Evolutionary conservation across 1,140 invertebrate species (phyloP), one percentile per base, ranked within the genome.

Genomic region (Drosophila burlai): DNA sequence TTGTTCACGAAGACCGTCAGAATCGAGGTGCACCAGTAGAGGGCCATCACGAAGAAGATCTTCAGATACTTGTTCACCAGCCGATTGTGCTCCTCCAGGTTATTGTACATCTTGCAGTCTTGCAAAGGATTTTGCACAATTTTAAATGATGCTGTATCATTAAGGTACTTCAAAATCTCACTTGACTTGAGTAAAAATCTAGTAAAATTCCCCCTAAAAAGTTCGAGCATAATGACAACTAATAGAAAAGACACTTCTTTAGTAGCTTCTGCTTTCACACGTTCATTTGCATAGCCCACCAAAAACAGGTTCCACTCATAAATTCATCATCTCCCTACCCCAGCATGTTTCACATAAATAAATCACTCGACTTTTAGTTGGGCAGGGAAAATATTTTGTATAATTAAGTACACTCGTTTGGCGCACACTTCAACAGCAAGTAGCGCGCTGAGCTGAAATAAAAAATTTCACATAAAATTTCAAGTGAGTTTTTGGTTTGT

Each of bases 1-100:
- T 98, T 98, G 91, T 98, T 98, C 4, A 98, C 95, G 94, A 98
- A 98, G 15, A 99, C 98, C 93, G 98, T 98, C 4, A 96, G 94
- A 84, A 99, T 99, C 9, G 98, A 99, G 13, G 99, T 95, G 65
- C 97, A 82, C 98, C 96, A 97, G 92, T 97, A 97, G 47, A 94
- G 80, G 34, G 94, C 85, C 38, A 97, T 96, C 7, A 97, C 96
- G 57, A 94, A 81, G 49, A 95, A 94, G 72, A 97, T 96, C 76
- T 95, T 94, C 0, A 95, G 62, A 91, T 97, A 97, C 93, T 96
- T 95, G 42, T 92, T 89, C 0, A 94, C 75, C 52, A 95, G 91
- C 73, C 92, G 93, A 40, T 90, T 92, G 76, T 91, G 64, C 31
- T 89, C 77, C 40, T 91, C 91, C 55, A 93, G 47, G 49, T 81